Percentiles rank a stretch among this genome's conserved stretches.
These are phyloP conservation scores for Micromussa lordhowensis DNA, from an alignment of 92 coral and sea anemone genomes.

Conservation along the genomic window DNA sequence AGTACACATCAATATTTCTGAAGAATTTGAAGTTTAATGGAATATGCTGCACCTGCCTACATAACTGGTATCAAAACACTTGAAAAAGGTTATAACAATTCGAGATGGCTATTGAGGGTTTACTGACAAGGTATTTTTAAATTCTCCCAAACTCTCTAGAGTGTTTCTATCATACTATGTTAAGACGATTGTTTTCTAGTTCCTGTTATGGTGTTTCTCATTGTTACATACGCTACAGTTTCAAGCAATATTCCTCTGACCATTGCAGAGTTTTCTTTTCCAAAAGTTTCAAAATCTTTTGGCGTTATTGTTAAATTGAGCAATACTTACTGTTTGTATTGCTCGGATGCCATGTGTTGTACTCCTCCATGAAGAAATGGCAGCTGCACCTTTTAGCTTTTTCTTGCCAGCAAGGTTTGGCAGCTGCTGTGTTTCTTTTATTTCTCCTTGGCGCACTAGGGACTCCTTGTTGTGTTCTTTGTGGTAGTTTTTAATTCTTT, in stretches of 20 bases:
- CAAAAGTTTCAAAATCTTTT: neutral
- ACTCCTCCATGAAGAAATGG: conserved; percentile 49
- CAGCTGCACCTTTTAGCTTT: conserved; percentile 13
- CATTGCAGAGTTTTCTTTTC: neutral
- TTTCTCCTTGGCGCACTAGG: neutral
- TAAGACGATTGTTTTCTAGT: neutral
- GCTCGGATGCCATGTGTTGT: conserved; percentile 49
- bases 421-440: neutral
- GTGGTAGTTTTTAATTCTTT: conserved; percentile 21
- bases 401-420: neutral
- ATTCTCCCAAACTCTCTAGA: too few relatives aligned
- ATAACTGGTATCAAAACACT: too few relatives aligned
- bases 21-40: too few relatives aligned
- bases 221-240: neutral
- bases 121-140: too few relatives aligned
- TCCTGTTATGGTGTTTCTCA: neutral
- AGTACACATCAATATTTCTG: neutral
- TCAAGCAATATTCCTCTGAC: neutral
- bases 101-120: too few relatives aligned
- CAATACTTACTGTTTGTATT: conserved; percentile 26
- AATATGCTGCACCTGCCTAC: too few relatives aligned
- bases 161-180: neutral
- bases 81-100: too few relatives aligned
- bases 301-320: neutral
- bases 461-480: conserved; percentile 11